Conservation (phyloP, 2,797 vertebrate genomes). For the Moxostoma hubbsi region DNA sequence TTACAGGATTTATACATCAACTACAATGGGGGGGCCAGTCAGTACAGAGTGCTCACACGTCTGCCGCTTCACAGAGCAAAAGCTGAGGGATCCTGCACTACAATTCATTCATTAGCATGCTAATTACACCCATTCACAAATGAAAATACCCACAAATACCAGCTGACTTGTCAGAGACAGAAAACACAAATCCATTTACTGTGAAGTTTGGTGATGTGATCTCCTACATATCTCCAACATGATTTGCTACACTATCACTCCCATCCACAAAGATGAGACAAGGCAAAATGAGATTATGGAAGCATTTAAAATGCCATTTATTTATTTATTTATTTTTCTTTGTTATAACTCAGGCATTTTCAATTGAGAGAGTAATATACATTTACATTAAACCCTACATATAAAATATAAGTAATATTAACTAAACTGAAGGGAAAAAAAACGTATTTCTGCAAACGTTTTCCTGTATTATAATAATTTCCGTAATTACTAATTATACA, state of each 20-base stretch:
- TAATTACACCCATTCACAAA: conserved; percentile 63
- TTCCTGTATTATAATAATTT: neutral
- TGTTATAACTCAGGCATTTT: conserved; percentile 8
- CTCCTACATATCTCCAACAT: conserved; percentile 42
- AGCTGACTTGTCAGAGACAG: conserved; percentile 39
- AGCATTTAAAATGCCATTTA: conserved; percentile 44
- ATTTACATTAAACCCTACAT: conserved; percentile 16
- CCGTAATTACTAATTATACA: no score
- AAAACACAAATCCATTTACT: conserved; percentile 44
- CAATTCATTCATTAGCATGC: conserved; percentile 63
- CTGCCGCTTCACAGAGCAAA: conserved; percentile 49
- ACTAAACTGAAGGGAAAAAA: neutral
- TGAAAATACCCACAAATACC: conserved; percentile 53
- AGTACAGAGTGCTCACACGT: conserved; percentile 38
- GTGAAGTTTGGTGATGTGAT: conserved; percentile 12
- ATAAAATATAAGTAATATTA: neutral
- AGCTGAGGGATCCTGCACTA: conserved; percentile 51
- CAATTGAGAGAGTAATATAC: neutral
- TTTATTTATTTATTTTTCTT: neutral
- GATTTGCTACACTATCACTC: conserved; percentile 40
- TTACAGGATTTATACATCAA: conserved; percentile 68
- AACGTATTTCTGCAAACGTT: neutral
- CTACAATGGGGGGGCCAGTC: conserved; percentile 48
- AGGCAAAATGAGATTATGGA: conserved; percentile 44
- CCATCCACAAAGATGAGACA: conserved; percentile 27